These are phyloP conservation scores for Leucopternis melanops DNA, from an alignment of 2,113 vertebrate species.

Conservation along the genomic window DNA sequence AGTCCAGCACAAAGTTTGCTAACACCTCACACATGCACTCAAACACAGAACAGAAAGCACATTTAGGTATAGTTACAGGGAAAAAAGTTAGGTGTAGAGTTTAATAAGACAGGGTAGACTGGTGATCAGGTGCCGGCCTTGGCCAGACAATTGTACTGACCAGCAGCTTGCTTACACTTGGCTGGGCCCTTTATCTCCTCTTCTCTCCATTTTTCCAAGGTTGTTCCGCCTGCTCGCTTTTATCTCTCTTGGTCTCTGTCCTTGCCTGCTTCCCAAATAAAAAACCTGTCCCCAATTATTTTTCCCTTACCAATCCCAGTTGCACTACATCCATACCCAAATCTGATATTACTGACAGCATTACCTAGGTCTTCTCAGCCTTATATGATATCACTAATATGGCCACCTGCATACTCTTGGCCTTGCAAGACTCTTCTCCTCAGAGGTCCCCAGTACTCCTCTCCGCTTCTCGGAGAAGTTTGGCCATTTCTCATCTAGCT, in stretches of 20 bases:
- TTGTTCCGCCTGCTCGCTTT: rapidly evolving
- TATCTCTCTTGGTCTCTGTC: background rate
- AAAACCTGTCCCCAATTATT: background rate
- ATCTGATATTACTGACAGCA: background rate
- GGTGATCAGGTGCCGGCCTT: background rate
- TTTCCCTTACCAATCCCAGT: background rate
- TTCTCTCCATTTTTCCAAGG: background rate
- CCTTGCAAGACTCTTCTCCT: background rate
- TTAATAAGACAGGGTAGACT: background rate
- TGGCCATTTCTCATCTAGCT: background rate
- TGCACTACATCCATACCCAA: background rate
- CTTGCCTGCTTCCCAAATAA: background rate
- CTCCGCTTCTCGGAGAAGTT: background rate
- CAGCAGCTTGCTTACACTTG: background rate
- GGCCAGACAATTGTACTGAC: background rate
- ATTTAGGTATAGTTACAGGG: background rate
- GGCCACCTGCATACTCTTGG: background rate
- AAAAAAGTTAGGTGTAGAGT: background rate
- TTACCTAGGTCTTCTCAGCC: background rate
- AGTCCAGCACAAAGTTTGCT: background rate
- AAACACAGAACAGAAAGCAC: background rate
- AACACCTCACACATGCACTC: background rate
- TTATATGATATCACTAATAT: background rate
- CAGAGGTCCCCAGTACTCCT: background rate
- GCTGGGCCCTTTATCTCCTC: background rate